These are phyloP conservation scores for Darevskia mixta DNA, from an alignment of 2,797 vertebrate genomes.

Conservation along the genomic window DNA sequence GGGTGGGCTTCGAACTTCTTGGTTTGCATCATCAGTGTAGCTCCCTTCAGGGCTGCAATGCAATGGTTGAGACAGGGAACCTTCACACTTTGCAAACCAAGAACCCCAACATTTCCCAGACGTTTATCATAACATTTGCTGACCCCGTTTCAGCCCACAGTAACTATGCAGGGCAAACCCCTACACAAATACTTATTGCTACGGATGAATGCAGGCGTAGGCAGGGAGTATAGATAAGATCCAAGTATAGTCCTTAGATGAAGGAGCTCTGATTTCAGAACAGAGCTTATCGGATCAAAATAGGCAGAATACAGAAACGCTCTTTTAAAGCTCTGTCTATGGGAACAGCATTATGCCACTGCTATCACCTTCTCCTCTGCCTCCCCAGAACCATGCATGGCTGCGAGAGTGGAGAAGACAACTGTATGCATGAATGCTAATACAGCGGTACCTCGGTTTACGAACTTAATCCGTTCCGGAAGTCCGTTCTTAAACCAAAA, in stretches of 20 bases:
- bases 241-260: background rate
- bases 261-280: background rate
- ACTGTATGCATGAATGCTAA: background rate
- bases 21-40: constrained; percentile 94
- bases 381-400: background rate
- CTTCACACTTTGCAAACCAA: background rate
- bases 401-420: background rate
- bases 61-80: background rate
- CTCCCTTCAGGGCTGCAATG: constrained; percentile 93
- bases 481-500: no score
- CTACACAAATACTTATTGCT: background rate
- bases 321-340: background rate
- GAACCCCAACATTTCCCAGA: background rate
- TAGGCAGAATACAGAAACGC: background rate
- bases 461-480: no score
- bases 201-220: background rate
- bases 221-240: background rate
- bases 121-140: accelerated
- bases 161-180: background rate
- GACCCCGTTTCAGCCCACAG: background rate
- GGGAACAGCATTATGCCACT: background rate
- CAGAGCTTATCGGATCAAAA: background rate
- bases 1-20: constrained; percentile 89
- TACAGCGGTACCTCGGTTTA: background rate
- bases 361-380: background rate